These are phyloP conservation scores for Virgularia gustaviana DNA, from an alignment of 92 coral and sea anemone genomes.

Conservation along the genomic window DNA sequence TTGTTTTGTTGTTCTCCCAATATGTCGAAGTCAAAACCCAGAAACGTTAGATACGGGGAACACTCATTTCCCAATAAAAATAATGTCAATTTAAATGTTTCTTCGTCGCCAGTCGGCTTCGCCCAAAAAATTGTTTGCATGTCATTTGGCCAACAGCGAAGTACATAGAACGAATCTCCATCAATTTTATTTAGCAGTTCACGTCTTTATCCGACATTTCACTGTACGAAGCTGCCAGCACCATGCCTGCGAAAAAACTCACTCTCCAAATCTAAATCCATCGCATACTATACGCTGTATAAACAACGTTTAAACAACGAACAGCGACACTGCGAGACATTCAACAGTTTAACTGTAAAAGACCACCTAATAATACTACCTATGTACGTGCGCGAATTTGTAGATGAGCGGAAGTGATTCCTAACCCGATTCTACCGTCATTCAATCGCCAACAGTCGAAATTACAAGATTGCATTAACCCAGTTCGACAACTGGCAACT, in stretches of 20 bases:
- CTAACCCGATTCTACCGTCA: too few species aligned
- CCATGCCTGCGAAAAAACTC: not conserved
- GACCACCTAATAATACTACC: too few species aligned
- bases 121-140: not conserved
- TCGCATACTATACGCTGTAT: not conserved
- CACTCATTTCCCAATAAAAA: too few species aligned
- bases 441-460: too few species aligned
- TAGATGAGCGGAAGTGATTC: too few species aligned
- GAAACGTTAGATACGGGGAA: too few species aligned
- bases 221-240: not conserved
- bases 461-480: too few species aligned
- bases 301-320: too few species aligned
- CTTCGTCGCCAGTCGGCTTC: conserved; percentile 32
- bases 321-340: too few species aligned
- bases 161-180: conserved; percentile 21
- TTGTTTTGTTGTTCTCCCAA: not conserved
- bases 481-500: too few species aligned
- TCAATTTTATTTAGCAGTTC: conserved; percentile 5
- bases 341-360: too few species aligned
- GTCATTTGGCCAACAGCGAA: conserved; percentile 17
- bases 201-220: not conserved
- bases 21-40: conserved; percentile 5
- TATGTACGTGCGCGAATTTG: too few species aligned
- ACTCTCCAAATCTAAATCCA: not conserved
- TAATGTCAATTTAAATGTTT: conserved; percentile 15